A percentile compares a stretch with the other conserved stretches of the same genome.
These are phyloP conservation scores for Thecophora atra DNA, from an alignment of 2,888 invertebrate species.

Conservation along the genomic window DNA sequence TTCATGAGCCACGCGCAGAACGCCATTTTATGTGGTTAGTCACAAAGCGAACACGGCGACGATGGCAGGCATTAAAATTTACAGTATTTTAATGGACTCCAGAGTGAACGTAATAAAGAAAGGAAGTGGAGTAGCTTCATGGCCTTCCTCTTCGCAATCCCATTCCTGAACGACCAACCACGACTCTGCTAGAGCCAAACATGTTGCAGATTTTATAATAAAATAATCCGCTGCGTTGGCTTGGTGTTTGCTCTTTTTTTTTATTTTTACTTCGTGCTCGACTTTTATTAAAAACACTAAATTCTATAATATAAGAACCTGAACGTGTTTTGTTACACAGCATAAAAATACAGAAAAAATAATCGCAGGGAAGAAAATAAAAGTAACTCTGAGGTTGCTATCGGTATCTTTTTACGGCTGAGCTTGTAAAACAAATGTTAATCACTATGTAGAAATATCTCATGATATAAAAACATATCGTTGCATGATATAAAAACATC, in stretches of 20 bases:
- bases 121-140: too few species aligned
- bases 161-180: too few species aligned
- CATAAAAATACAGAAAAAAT: not conserved
- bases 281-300: not conserved
- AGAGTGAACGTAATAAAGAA: too few species aligned
- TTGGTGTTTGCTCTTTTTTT: not conserved
- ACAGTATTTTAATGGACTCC: not conserved
- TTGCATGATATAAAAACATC: too few species aligned
- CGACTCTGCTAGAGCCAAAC: not conserved
- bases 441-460: too few species aligned
- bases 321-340: not conserved
- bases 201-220: slow-evolving; percentile 20
- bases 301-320: not conserved
- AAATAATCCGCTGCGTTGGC: not conserved
- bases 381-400: too few species aligned
- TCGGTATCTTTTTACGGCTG: too few species aligned
- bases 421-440: too few species aligned
- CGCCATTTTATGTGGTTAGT: not conserved
- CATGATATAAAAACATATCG: too few species aligned
- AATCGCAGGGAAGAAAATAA: not conserved
- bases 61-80: not conserved
- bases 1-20: not conserved
- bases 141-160: too few species aligned
- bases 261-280: not conserved
- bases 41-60: not conserved